Percentiles rank a stretch among this genome's conserved stretches.
These are phyloP conservation scores for Ceyx cyanopectus DNA, from an alignment of 2,113 vertebrate genomes.

Conservation along the genomic window DNA sequence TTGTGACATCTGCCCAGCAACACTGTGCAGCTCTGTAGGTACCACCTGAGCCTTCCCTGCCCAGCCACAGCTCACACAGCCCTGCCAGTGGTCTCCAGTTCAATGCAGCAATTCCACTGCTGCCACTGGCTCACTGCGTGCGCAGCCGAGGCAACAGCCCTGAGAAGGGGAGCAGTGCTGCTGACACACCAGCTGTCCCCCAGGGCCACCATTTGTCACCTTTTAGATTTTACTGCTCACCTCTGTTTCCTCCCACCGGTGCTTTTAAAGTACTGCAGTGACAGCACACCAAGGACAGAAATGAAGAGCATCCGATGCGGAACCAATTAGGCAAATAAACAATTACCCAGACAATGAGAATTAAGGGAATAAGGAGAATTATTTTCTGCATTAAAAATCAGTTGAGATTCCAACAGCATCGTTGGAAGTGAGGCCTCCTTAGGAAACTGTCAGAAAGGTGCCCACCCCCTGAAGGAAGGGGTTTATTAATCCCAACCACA, in stretches of 20 bases:
- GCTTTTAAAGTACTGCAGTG: conserved; percentile 1
- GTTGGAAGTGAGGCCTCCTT: background rate
- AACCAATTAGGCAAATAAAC: conserved; percentile 76
- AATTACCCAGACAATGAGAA: conserved; percentile 52
- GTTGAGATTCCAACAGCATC: background rate
- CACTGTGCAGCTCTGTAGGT: background rate
- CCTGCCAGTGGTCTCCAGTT: background rate
- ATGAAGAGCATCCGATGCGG: conserved; percentile 58
- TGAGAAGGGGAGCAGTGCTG: conserved; percentile 22
- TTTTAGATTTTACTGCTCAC: conserved; percentile 44
- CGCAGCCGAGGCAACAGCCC: background rate
- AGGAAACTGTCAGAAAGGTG: conserved; percentile 17
- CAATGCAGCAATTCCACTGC: background rate
- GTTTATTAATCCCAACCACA: conserved; percentile 2
- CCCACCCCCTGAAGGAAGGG: background rate
- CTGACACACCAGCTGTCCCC: conserved; percentile 28
- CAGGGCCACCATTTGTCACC: conserved; percentile 39
- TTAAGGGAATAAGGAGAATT: conserved; percentile 3
- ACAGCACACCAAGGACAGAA: conserved; percentile 57
- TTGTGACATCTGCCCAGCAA: accelerated
- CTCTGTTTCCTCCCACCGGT: background rate
- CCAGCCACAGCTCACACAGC: background rate
- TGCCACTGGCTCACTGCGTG: background rate
- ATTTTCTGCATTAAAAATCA: conserved; percentile 29
- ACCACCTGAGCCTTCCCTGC: background rate